A percentile compares a stretch with the other conserved stretches of the same genome.
phyloP scores from a whole-genome alignment of 2,888 invertebrate species.

The Syrista parreyssii region DNA sequence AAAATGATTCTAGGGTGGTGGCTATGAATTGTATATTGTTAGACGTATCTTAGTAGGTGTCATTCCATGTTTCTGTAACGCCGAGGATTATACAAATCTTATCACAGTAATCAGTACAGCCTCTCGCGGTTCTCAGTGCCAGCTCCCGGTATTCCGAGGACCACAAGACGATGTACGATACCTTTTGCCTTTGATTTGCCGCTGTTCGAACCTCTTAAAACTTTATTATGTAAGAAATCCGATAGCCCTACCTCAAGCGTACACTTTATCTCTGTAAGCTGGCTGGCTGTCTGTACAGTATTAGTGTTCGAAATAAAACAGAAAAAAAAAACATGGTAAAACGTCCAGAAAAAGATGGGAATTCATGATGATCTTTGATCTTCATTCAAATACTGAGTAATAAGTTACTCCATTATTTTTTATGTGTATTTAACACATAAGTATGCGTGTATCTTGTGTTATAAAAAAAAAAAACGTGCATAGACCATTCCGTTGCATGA shows the following conservation, averaged over 20 bases:
- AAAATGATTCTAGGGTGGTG: slow-evolving; percentile 50
- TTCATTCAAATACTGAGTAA: neutral
- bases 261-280: slow-evolving; percentile 52
- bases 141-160: slow-evolving; percentile 50
- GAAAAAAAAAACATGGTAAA: slow-evolving; percentile 23
- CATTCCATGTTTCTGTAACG: slow-evolving; percentile 61
- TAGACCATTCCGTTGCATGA: neutral
- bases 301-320: slow-evolving; percentile 57
- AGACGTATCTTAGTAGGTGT: slow-evolving; percentile 52
- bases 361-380: neutral
- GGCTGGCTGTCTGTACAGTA: slow-evolving; percentile 60
- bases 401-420: too few species aligned
- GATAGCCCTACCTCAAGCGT: slow-evolving; percentile 45
- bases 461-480: neutral
- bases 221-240: slow-evolving; percentile 21
- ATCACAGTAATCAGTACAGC: slow-evolving; percentile 39
- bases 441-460: neutral
- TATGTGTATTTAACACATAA: too few species aligned
- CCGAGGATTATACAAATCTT: slow-evolving; percentile 50
- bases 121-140: slow-evolving; percentile 47
- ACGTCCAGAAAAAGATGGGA: slow-evolving; percentile 4
- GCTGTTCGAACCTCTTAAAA: slow-evolving; percentile 2
- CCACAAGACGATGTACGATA: slow-evolving; percentile 52
- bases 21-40: slow-evolving; percentile 45
- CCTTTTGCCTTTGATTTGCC: slow-evolving; percentile 9